Evolutionary conservation across 2,113 vertebrate genomes (phyloP), one percentile per base, ranked within the genome.

Genomic region (Kobus ellipsiprymnus): DNA sequence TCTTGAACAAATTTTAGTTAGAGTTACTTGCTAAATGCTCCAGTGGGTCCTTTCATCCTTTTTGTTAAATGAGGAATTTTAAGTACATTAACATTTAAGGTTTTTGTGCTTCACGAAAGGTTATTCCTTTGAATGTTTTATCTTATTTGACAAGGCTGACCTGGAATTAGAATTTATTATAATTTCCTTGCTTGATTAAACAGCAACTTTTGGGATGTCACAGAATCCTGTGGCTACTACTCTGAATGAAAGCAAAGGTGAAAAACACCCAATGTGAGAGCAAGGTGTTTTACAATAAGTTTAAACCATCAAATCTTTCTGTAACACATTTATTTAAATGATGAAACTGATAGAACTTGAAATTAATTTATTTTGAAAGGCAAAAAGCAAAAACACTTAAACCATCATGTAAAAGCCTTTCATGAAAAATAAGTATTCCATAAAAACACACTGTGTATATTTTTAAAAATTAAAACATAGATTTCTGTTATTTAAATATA

Each of bases 101-200:
- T 57, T 84, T 95, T 90, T 60, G 16, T 83, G 17, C 3, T 87
- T 96, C 71, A 91, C 1, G 44, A 80, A 95, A 81, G 8, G 30
- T 91, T 86, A 64, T 90, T 89, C 60, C 50, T 96, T 95, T 95
- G 89, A 54, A 48, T 96, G 27, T 96, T 95, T 50, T 92, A 40
- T 91, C 74, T n/a, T 93, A 16, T 16, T 57, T 1, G 40, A 59
- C 23, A 78, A 87, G 16, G 19, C 88, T 87, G 80, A 84, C 62
- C 67, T 84, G 62, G 52, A 88, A 94, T 92, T 95, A 94, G 71
- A 94, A 81, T 74, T 74, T 74, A 89, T 92, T 87, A 48, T 83
- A 89, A 93, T 44, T 84, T 33, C 7, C 23, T 60, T 74, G 19
- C 55, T 84, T 90, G 55, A 92, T 91, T 97, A 83, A 94, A 40